Evolutionary conservation across 2,797 vertebrate species (phyloP).

Genomic region (Columba guinea): DNA sequence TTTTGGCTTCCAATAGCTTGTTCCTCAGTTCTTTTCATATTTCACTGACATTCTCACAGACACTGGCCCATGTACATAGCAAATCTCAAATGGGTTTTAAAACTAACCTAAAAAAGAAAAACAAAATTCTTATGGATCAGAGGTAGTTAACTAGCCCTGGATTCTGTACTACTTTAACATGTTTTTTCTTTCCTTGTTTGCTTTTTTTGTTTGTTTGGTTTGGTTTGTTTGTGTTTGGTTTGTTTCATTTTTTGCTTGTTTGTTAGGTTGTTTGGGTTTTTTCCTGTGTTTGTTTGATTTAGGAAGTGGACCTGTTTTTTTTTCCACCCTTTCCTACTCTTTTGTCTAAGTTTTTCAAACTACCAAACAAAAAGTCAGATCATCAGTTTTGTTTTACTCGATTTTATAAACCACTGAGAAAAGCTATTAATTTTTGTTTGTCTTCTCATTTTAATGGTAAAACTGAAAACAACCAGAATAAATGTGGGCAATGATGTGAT

Average conservation of each 20-base stretch:
- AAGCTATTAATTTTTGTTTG: not conserved
- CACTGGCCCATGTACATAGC: not conserved
- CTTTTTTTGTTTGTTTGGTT: not conserved
- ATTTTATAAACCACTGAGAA: not conserved
- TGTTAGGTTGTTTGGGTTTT: not conserved
- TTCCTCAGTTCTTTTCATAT: not conserved
- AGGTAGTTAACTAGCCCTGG: not conserved
- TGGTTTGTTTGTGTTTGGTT: not conserved
- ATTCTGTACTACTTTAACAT: not conserved
- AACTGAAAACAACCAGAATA: not conserved
- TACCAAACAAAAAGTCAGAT: not conserved
- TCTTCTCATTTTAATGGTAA: not conserved
- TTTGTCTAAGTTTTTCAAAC: not conserved
- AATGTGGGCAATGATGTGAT: not conserved
- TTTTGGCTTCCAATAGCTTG: not conserved
- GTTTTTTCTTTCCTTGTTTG: not conserved
- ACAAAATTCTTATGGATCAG: not conserved
- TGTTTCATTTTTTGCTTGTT: not conserved
- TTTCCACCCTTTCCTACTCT: not conserved
- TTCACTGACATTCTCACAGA: not conserved
- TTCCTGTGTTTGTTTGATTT: not conserved
- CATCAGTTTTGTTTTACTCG: not conserved
- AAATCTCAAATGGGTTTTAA: not conserved
- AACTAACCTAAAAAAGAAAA: not conserved
- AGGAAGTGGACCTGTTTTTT: fast-evolving